phyloP scores from a whole-genome alignment of 2,888 invertebrate species.

The Synanthedon formicaeformis region DNA sequence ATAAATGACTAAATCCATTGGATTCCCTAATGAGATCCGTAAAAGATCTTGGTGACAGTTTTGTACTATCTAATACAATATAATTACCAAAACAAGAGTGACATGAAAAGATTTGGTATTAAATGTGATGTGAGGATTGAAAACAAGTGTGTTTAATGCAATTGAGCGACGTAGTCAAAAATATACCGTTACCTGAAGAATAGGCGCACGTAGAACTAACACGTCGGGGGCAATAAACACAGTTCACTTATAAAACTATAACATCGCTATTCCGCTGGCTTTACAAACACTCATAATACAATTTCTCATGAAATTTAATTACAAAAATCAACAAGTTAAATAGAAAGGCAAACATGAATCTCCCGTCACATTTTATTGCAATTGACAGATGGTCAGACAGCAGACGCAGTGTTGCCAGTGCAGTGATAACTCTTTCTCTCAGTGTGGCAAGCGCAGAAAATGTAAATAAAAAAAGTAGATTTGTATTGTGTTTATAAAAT shows the following conservation, averaged over 20 bases:
- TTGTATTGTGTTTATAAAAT: no score
- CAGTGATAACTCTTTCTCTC: background rate
- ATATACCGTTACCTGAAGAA: constrained; percentile 64
- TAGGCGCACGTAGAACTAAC: constrained; percentile 27
- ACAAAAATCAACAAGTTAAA: constrained; percentile 63
- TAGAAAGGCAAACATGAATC: constrained; percentile 44
- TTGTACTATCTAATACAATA: no score
- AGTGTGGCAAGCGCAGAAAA: no score
- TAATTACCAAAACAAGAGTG: no score
- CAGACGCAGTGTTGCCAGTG: constrained; percentile 3
- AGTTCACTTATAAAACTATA: constrained; percentile 29
- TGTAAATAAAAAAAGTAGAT: no score
- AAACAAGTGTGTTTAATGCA: background rate
- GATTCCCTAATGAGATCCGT: no score
- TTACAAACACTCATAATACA: constrained; percentile 27
- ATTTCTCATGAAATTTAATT: constrained; percentile 35
- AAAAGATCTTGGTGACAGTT: no score
- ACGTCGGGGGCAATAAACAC: constrained; percentile 22
- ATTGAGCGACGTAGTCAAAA: constrained; percentile 55
- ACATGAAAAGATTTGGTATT: no score
- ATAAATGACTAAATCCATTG: no score
- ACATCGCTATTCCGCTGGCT: constrained; percentile 32
- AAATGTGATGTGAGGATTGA: no score
- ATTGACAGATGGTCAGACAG: constrained; percentile 14
- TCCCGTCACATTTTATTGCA: constrained; percentile 51